These are phyloP conservation scores for Dilophus febrilis DNA, from an alignment of 2,888 invertebrate genomes.

Conservation along the genomic window DNA sequence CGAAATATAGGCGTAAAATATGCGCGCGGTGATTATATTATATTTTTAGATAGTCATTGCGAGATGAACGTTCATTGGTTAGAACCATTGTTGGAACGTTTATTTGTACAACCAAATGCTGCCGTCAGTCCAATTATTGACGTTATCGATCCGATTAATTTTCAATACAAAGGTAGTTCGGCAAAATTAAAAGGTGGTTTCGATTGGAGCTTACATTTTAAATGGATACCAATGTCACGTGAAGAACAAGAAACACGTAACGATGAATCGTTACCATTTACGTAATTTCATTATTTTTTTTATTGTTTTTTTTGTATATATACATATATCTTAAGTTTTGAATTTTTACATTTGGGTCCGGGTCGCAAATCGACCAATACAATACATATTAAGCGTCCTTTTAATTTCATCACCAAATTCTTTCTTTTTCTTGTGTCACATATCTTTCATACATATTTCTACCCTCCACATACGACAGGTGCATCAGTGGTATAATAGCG, in stretches of 20 bases:
- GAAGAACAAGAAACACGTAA: constrained; percentile 11
- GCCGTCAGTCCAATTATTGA: constrained; percentile 32
- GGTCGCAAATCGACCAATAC: no score
- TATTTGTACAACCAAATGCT: constrained; percentile 13
- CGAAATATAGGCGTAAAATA: constrained; percentile 24
- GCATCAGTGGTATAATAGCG: no score
- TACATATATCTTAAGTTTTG: no score
- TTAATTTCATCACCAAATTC: no score
- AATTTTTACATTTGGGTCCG: no score
- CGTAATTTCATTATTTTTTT: constrained; percentile 10
- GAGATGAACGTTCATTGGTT: constrained; percentile 30
- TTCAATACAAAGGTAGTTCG: constrained; percentile 24
- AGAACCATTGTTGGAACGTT: constrained; percentile 27
- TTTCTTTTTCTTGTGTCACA: no score
- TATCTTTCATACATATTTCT: no score
- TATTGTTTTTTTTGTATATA: no score
- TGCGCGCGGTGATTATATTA: constrained; percentile 24
- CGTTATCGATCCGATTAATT: constrained; percentile 27
- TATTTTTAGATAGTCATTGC: constrained; percentile 31
- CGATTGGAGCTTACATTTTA: constrained; percentile 34
- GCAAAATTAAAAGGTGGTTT: constrained; percentile 30
- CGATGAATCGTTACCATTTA: constrained; percentile 12
- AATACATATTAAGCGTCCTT: no score
- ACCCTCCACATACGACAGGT: no score
- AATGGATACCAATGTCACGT: constrained; percentile 25